A percentile compares a stretch with the other conserved stretches of the same genome.
These are phyloP conservation scores for Tetrax tetrax DNA, from an alignment of 2,113 vertebrate genomes.

Conservation along the genomic window DNA sequence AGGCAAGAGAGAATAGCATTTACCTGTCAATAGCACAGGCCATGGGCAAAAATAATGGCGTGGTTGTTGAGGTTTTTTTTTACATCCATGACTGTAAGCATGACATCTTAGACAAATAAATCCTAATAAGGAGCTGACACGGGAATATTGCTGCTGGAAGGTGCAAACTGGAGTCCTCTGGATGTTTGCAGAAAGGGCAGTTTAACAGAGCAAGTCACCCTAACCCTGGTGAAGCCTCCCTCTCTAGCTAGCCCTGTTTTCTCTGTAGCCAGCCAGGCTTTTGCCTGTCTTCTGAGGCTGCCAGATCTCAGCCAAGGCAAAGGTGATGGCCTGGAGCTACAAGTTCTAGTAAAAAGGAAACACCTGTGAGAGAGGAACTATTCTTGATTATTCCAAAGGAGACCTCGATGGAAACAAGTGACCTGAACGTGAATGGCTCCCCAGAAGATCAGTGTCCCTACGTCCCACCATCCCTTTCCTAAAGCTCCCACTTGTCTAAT, in stretches of 20 bases:
- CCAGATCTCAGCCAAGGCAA: background rate
- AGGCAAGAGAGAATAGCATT: background rate
- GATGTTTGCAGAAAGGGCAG: background rate
- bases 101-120: background rate
- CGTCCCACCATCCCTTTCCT: background rate
- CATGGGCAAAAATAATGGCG: background rate
- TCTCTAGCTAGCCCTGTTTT: background rate
- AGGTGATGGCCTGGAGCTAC: background rate
- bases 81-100: background rate
- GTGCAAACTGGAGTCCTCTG: background rate
- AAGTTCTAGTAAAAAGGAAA: background rate
- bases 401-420: rapidly evolving
- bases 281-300: background rate
- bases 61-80: background rate
- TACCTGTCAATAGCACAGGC: background rate
- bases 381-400: background rate
- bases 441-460: background rate
- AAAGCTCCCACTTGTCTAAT: background rate
- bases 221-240: background rate
- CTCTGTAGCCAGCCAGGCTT: background rate
- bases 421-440: background rate
- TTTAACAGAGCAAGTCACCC: background rate
- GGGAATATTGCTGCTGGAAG: background rate
- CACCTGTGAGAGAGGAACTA: background rate
- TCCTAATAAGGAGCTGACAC: background rate